Evolutionary conservation across 2,113 vertebrate species (phyloP), one percentile per base, ranked within the genome.

Genomic region (Euleptes europaea): DNA sequence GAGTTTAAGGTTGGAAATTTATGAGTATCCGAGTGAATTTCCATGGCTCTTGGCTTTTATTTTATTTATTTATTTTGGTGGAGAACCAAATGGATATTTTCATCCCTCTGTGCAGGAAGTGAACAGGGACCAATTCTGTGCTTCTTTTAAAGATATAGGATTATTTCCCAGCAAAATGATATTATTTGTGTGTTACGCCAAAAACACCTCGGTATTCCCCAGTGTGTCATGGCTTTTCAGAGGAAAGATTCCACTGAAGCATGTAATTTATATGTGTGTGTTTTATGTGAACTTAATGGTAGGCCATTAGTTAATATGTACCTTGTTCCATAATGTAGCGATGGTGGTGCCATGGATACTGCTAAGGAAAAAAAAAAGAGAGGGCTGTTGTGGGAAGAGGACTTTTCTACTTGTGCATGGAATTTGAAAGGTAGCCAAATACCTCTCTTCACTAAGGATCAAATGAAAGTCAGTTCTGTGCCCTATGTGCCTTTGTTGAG

Each of bases 11-110:
- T 84, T 94, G 91, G 91, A 92, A 93, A 95, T 95, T 80, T 94
- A 97, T 96, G 94, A 96, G 95, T 96, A 96, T 95, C 96, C 92
- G 80, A 90, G 91, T 87, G 91, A 94, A 95, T 89, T 88, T 85
- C 69, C 69, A 80, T 26, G 54, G 54, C 23, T 33, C 60, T 73
- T 79, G 40, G 60, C 60, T 86, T 15, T 3, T 77, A 70, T 86
- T 91, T 84, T 90, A 90, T 90, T 84, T 90, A 60, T 76, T 86
- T 26, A 23, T 86, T 91, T 92, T 82, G 67, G 40, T 80, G 42
- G 31, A 44, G 54, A 63, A 79, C 42, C 51, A 28, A 79, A 47
- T 15, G 21, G 33, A 65, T 6, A 47, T 44, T 3, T 26, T 85
- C 26, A 28, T 42, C 35, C 49, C 33, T 54, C 33, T 57, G 40